phyloP scores from a whole-genome alignment of 2,888 invertebrate genomes.

The Drosophila rubida region DNA sequence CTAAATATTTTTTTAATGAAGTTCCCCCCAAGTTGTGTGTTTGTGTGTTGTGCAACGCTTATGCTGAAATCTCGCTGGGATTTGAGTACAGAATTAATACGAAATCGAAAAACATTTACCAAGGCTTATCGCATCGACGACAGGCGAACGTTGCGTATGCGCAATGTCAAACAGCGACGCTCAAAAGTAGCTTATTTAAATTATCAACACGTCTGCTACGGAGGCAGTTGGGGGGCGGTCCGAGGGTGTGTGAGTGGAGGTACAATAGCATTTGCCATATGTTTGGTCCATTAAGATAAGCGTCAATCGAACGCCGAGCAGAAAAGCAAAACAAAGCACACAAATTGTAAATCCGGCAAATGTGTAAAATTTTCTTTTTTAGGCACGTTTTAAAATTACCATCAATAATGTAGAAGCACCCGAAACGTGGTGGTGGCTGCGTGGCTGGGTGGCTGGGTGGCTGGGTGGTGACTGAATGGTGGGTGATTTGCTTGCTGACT shows the following conservation, averaged over 20 bases:
- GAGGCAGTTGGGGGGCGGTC: not conserved
- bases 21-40: constrained; percentile 6
- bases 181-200: constrained; percentile 80
- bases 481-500: constrained; percentile 5
- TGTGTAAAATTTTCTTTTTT: constrained; percentile 74
- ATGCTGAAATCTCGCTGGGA: constrained; percentile 66
- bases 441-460: constrained; percentile 3
- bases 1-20: constrained; percentile 70
- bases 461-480: constrained; percentile 4
- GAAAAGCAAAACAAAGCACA: constrained; percentile 60
- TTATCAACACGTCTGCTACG: constrained; percentile 76
- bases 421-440: not conserved
- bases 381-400: constrained; percentile 82
- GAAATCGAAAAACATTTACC: constrained; percentile 79
- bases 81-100: constrained; percentile 73
- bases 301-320: constrained; percentile 69
- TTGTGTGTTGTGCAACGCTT: not conserved
- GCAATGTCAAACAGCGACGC: constrained; percentile 60
- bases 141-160: constrained; percentile 76
- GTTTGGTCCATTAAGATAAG: constrained; percentile 81
- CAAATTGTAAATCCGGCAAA: constrained; percentile 79
- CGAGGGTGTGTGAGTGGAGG: not conserved
- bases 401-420: constrained; percentile 67
- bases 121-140: constrained; percentile 67
- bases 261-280: constrained; percentile 60